A percentile compares a stretch with the other conserved stretches of the same genome.
These are phyloP conservation scores for Cheirogaleus medius DNA, from an alignment of 2,113 vertebrate genomes.

Conservation along the genomic window DNA sequence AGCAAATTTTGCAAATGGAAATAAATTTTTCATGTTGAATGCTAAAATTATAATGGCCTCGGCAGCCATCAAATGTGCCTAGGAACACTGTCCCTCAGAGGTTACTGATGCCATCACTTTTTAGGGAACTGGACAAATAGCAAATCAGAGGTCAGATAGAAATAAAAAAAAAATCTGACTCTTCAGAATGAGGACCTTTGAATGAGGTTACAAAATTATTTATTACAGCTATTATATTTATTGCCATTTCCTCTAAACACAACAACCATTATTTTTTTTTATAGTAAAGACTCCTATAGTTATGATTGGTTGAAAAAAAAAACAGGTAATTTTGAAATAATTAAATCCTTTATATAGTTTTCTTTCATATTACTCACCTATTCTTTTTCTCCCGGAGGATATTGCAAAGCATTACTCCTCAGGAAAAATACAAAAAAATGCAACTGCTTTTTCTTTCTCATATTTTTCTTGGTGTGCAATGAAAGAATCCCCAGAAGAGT, in stretches of 20 bases:
- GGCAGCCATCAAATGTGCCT: not conserved
- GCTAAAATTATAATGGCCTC: not conserved
- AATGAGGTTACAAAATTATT: not conserved
- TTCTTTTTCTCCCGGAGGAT: constrained; percentile 31
- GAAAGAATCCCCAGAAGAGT: constrained; percentile 13
- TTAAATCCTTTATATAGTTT: constrained; percentile 57
- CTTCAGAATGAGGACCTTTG: not conserved
- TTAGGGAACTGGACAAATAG: not conserved
- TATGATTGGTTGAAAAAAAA: not conserved
- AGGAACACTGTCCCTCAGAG: not conserved
- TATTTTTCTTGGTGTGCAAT: constrained; percentile 33
- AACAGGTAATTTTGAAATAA: constrained; percentile 53
- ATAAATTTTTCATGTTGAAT: not conserved
- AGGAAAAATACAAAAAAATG: constrained; percentile 19
- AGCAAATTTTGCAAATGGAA: not conserved
- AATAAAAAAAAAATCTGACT: not conserved
- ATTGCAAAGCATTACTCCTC: constrained; percentile 15
- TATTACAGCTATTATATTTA: not conserved
- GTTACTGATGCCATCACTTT: not conserved
- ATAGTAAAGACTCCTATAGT: not conserved
- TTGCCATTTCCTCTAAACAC: not conserved
- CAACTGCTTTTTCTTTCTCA: not conserved
- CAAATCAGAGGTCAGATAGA: not conserved
- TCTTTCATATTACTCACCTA: constrained; percentile 24
- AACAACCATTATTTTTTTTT: not conserved